A percentile compares a stretch with the other conserved stretches of the same genome.
Evolutionary conservation across 2,113 vertebrate genomes (phyloP).

Genomic region (Fulmarus glacialis): DNA sequence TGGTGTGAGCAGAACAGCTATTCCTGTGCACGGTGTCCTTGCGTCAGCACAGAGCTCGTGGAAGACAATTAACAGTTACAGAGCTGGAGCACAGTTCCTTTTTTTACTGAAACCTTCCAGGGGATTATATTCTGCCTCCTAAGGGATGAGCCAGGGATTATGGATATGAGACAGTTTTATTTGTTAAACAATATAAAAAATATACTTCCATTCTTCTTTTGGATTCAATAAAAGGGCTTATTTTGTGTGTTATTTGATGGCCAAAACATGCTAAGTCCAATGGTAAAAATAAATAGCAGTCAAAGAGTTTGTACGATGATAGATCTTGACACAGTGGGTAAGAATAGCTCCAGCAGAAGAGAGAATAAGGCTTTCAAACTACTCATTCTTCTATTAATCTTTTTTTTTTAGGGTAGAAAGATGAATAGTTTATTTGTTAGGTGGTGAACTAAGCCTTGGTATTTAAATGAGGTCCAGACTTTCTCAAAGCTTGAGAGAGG

Average conservation of each 20-base stretch:
- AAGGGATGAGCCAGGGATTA: not conserved
- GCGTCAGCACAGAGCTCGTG: not conserved
- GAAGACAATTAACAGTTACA: not conserved
- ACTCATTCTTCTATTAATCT: not conserved
- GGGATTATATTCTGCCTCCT: not conserved
- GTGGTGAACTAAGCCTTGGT: not conserved
- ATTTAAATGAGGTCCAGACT: not conserved
- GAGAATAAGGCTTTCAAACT: not conserved
- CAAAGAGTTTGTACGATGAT: not conserved
- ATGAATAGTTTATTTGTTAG: not conserved
- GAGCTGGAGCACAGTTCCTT: not conserved
- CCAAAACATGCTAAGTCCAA: not conserved
- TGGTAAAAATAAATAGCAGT: not conserved
- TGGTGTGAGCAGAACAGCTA: not conserved
- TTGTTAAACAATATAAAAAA: not conserved
- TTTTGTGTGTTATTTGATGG: not conserved
- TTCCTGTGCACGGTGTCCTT: not conserved
- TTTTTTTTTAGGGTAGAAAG: not conserved
- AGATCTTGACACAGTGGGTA: not conserved
- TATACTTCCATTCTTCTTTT: not conserved
- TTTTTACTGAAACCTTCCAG: not conserved
- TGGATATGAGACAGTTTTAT: not conserved
- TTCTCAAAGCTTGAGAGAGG: not conserved
- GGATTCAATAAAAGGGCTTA: not conserved
- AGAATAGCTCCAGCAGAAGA: not conserved